These are phyloP conservation scores for Monarcha castaneiventris DNA, from an alignment of 2,113 vertebrate species.

Conservation along the genomic window DNA sequence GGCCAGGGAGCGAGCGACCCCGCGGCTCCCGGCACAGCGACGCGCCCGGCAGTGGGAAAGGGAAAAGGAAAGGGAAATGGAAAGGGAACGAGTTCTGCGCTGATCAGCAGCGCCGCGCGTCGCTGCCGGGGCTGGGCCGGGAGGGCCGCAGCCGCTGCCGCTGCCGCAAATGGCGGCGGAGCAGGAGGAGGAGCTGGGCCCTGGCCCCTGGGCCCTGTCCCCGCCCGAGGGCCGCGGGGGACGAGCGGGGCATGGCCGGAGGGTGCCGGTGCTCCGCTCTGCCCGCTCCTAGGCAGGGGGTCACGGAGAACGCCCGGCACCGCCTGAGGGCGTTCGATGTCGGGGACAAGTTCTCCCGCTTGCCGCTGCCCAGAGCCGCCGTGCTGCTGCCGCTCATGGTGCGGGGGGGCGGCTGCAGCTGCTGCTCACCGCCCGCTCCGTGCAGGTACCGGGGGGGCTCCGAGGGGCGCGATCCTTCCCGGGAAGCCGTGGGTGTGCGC, in stretches of 20 bases:
- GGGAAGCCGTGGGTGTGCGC: neutral
- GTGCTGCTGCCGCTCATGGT: constrained; percentile 82
- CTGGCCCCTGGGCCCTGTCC: neutral
- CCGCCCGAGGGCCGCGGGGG: neutral
- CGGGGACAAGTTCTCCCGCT: constrained; percentile 63
- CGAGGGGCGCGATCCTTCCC: neutral
- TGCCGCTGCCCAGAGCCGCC: constrained; percentile 73
- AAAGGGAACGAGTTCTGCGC: too few relatives aligned
- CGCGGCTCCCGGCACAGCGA: neutral
- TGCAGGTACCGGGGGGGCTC: constrained; percentile 60
- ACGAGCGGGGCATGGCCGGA: neutral
- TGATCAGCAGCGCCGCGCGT: too few relatives aligned
- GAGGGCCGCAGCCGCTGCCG: neutral
- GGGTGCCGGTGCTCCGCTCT: neutral
- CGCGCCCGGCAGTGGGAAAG: neutral
- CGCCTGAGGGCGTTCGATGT: constrained; percentile 70
- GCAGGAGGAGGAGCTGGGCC: neutral
- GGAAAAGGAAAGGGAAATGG: neutral
- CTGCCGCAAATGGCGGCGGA: neutral
- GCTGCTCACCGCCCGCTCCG: constrained; percentile 82
- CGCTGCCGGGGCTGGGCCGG: neutral
- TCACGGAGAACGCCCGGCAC: constrained; percentile 59
- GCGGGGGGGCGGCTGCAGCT: constrained; percentile 69
- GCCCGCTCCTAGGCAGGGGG: neutral
- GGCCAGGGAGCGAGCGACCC: neutral